Conservation (phyloP, 2,797 vertebrate genomes). For the Platalea minor region DNA sequence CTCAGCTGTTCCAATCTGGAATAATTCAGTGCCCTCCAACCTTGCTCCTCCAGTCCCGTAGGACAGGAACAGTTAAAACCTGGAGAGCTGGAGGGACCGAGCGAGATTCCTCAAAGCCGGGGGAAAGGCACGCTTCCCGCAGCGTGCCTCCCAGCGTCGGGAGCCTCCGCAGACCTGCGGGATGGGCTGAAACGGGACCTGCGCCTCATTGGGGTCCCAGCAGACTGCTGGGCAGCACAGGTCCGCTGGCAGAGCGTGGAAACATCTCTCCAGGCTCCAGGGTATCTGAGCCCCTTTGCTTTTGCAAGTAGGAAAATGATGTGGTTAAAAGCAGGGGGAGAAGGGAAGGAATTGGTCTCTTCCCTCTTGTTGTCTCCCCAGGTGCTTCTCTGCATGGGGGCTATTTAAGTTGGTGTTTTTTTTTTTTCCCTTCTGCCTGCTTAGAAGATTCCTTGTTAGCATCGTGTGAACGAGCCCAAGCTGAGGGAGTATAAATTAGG, state of each 20-base stretch:
- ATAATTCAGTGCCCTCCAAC: background rate
- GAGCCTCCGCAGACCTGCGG: background rate
- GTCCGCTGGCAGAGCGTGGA: background rate
- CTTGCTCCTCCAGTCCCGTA: background rate
- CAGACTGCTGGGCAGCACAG: background rate
- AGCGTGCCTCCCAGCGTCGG: background rate
- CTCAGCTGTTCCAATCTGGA: background rate
- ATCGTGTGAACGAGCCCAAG: background rate
- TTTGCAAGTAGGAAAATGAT: background rate
- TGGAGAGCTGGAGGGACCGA: background rate
- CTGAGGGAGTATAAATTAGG: slow-evolving; percentile 38
- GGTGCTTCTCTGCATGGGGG: background rate
- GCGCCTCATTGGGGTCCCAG: background rate
- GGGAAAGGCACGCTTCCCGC: background rate
- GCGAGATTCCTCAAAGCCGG: accelerated
- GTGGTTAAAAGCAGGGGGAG: background rate
- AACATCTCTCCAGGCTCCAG: background rate
- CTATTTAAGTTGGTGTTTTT: background rate
- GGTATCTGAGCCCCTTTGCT: background rate
- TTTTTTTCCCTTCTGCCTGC: background rate
- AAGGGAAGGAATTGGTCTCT: background rate
- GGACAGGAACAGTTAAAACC: background rate
- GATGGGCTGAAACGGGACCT: background rate
- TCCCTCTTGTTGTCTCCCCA: background rate
- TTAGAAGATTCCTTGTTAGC: slow-evolving; percentile 30